phyloP scores from a whole-genome alignment of 2,113 vertebrate genomes.

The Xyrauchen texanus region DNA sequence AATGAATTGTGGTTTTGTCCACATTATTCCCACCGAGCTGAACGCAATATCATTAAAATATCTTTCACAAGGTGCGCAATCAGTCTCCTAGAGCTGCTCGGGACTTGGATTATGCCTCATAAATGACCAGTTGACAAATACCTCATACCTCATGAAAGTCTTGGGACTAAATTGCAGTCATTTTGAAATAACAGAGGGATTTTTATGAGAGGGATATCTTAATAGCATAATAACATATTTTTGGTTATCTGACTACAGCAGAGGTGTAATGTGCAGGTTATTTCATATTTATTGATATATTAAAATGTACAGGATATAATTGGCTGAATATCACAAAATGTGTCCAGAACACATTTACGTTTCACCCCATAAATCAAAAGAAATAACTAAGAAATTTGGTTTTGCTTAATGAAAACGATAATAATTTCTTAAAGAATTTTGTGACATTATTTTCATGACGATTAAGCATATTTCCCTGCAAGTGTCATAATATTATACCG shows the following conservation, averaged over 20 bases:
- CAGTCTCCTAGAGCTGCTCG: neutral
- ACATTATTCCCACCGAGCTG: conserved; percentile 17
- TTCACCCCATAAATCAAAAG: too few species aligned
- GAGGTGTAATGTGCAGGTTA: neutral
- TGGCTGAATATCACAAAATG: too few species aligned
- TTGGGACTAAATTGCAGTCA: conserved; percentile 20
- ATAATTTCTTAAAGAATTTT: too few species aligned
- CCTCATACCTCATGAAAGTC: neutral
- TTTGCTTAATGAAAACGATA: too few species aligned
- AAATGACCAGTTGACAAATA: neutral
- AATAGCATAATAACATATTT: neutral
- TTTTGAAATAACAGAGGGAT: neutral
- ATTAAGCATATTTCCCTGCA: too few species aligned
- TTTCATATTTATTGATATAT: neutral
- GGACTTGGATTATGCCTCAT: conserved; percentile 24
- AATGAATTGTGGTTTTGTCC: conserved; percentile 28
- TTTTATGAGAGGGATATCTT: conserved; percentile 27
- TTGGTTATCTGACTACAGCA: neutral
- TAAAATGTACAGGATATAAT: neutral
- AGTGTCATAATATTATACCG: too few species aligned
- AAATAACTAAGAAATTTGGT: too few species aligned
- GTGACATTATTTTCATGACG: too few species aligned
- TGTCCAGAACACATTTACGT: too few species aligned
- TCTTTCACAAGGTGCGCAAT: conserved; percentile 28
- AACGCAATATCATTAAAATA: conserved; percentile 31